Evolutionary conservation across 2,797 vertebrate species (phyloP).

Genomic region (Pelobates cultripes): DNA sequence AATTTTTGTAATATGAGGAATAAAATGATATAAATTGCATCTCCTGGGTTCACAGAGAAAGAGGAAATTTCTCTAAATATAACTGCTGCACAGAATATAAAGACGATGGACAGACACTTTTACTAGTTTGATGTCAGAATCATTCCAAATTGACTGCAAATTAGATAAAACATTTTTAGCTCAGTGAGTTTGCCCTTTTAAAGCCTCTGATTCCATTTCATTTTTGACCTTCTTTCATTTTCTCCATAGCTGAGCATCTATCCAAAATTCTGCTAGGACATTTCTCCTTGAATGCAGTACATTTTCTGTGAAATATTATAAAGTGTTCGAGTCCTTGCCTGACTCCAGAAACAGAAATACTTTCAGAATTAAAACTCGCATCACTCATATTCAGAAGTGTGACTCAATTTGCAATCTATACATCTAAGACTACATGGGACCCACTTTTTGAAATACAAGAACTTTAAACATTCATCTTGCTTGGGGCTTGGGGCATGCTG

Average conservation of each 20-base stretch:
- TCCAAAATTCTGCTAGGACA: neutral
- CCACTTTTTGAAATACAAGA: too few relatives aligned
- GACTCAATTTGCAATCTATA: too few relatives aligned
- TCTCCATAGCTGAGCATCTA: neutral
- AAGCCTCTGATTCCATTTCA: neutral
- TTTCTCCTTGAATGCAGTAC: neutral
- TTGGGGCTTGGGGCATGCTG: too few relatives aligned
- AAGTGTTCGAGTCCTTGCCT: too few relatives aligned
- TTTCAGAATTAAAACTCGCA: too few relatives aligned
- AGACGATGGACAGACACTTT: neutral
- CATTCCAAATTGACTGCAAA: slow-evolving; percentile 3
- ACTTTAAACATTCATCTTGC: too few relatives aligned
- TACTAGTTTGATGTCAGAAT: slow-evolving; percentile 5
- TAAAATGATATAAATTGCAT: neutral
- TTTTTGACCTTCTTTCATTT: neutral
- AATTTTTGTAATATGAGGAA: neutral
- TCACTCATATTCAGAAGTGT: too few relatives aligned
- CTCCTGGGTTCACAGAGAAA: neutral
- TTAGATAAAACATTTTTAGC: slow-evolving; percentile 1
- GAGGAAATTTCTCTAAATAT: neutral
- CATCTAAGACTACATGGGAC: too few relatives aligned
- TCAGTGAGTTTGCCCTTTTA: slow-evolving; percentile 4
- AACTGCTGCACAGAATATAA: neutral
- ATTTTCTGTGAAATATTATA: too few relatives aligned
- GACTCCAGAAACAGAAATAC: too few relatives aligned